Percentiles rank a stretch among this genome's conserved stretches.
These are phyloP conservation scores for Xiphorhynchus erythropygius DNA, from an alignment of 2,797 vertebrate species.

Conservation along the genomic window DNA sequence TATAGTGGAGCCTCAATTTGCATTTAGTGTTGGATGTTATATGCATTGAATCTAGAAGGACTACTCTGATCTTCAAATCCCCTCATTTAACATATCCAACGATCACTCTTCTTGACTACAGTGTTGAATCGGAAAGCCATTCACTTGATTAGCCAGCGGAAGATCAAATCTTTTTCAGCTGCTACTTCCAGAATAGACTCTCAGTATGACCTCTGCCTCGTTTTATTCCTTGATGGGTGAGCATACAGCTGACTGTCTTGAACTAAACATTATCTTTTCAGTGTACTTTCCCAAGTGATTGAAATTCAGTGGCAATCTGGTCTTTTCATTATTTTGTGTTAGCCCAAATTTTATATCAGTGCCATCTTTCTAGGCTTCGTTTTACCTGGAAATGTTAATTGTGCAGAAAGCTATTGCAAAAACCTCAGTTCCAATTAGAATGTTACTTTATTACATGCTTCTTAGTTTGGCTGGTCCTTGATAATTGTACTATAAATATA, in stretches of 20 bases:
- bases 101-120: neutral
- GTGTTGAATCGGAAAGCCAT: neutral
- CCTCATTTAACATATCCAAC: neutral
- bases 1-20: neutral
- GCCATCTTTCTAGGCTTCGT: neutral
- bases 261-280: neutral
- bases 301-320: neutral
- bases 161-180: neutral
- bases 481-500: neutral
- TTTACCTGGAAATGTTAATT: neutral
- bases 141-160: neutral
- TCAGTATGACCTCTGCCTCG: neutral
- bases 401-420: neutral
- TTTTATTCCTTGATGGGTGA: neutral
- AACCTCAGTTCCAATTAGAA: neutral
- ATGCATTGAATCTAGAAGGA: neutral
- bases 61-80: neutral
- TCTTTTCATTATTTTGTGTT: neutral
- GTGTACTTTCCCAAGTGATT: neutral
- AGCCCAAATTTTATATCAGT: neutral
- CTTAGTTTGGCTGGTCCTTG: neutral
- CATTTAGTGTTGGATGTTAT: neutral
- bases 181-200: neutral
- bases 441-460: neutral
- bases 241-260: neutral